Evolutionary conservation across 1,140 invertebrate genomes (phyloP).

Genomic region (Sarcophaga peregrina): DNA sequence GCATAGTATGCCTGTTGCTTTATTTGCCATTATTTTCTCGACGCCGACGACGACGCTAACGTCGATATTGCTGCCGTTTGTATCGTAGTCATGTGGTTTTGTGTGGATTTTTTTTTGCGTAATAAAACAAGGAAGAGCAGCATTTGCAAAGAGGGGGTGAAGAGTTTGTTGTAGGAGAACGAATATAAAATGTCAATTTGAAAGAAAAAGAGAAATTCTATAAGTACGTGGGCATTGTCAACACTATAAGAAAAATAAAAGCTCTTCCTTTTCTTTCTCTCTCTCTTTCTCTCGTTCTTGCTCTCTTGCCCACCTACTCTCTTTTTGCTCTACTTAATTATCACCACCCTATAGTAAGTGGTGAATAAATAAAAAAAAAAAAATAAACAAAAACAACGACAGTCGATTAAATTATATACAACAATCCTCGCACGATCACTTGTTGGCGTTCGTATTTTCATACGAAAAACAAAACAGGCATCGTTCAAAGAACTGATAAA

Average conservation of each 20-base stretch:
- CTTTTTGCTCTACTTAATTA: neutral
- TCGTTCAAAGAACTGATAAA: constrained; percentile 4
- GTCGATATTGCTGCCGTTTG: neutral
- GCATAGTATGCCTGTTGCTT: neutral
- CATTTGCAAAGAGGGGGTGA: neutral
- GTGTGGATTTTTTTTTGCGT: neutral
- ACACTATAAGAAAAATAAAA: constrained; percentile 14
- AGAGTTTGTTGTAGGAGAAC: neutral
- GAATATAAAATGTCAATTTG: neutral
- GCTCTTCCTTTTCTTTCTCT: neutral
- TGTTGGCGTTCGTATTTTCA: neutral
- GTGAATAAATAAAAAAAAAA: neutral
- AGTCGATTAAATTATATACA: neutral
- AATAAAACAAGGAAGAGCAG: neutral
- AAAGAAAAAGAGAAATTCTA: constrained; percentile 1
- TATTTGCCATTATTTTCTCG: no score
- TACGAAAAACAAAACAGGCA: constrained; percentile 4
- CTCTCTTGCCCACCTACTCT: no score
- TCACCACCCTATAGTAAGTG: constrained; percentile 18
- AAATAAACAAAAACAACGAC: neutral
- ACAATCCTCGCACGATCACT: constrained; percentile 20
- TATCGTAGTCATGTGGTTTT: neutral
- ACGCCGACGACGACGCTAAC: no score
- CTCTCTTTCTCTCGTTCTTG: no score
- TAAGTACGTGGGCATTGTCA: neutral